A percentile compares a stretch with the other conserved stretches of the same genome.
phyloP scores from a whole-genome alignment of 2,797 vertebrate genomes.

The Falco cherrug region DNA sequence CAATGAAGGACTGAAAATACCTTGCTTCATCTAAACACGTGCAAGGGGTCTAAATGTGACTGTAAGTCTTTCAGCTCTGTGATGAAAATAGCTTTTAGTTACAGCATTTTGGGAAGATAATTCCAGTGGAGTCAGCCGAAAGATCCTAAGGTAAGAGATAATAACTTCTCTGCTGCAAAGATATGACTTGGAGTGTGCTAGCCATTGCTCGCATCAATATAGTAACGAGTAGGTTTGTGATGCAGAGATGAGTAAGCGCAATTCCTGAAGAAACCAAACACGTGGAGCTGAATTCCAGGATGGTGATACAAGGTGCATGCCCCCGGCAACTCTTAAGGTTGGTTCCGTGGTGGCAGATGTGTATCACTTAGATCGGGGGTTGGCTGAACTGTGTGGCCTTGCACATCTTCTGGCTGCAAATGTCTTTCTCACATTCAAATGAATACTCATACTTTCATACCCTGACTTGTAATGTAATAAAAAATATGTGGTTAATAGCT shows the following conservation, averaged over 20 bases:
- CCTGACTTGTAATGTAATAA: not conserved
- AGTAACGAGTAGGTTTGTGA: conserved; percentile 17
- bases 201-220: not conserved
- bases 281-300: not conserved
- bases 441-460: not conserved
- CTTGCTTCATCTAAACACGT: not conserved
- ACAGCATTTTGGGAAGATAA: not conserved
- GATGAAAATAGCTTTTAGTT: not conserved
- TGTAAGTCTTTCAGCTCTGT: not conserved
- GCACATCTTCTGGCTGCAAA: not conserved
- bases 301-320: not conserved
- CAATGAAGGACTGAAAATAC: not conserved
- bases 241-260: not conserved
- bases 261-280: not conserved
- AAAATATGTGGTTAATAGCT: conserved; percentile 36
- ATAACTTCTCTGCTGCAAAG: not conserved
- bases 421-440: not conserved
- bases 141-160: not conserved
- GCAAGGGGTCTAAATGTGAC: not conserved
- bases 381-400: not conserved
- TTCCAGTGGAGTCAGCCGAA: not conserved
- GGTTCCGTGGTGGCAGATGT: not conserved
- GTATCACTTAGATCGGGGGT: not conserved
- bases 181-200: not conserved
- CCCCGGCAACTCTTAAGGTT: not conserved